Evolutionary conservation across 2,113 vertebrate species (phyloP).

Genomic region (Epinephelus fuscoguttatus): DNA sequence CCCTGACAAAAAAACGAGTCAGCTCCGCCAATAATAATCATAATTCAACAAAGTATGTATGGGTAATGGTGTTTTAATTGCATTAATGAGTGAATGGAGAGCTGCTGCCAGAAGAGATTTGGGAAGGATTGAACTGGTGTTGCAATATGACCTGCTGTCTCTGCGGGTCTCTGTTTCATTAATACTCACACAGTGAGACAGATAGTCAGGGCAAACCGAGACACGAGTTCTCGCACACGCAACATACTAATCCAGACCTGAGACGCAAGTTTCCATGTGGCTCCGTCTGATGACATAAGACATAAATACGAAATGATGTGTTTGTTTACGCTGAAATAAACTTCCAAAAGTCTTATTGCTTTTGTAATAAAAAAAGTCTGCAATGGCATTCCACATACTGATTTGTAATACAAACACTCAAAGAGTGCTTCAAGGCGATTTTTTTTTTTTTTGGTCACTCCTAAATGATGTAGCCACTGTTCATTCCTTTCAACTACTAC

Average conservation of each 20-base stretch:
- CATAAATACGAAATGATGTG: constrained; percentile 59
- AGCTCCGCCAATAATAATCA: constrained; percentile 54
- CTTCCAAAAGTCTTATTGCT: constrained; percentile 49
- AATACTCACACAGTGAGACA: constrained; percentile 37
- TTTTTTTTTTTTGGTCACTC: constrained; percentile 1
- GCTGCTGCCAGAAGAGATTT: constrained; percentile 52
- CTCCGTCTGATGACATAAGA: constrained; percentile 52
- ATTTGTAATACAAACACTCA: constrained; percentile 52
- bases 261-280: constrained; percentile 51
- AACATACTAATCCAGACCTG: constrained; percentile 35
- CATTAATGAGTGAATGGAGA: constrained; percentile 74
- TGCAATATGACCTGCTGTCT: constrained; percentile 49
- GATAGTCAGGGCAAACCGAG: constrained; percentile 20
- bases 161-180: constrained; percentile 41
- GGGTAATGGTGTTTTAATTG: constrained; percentile 78
- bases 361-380: constrained; percentile 59
- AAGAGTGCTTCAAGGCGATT: background rate
- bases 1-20: constrained; percentile 5
- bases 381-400: constrained; percentile 32
- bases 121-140: constrained; percentile 36
- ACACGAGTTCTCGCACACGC: constrained; percentile 33
- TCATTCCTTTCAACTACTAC: constrained; percentile 10
- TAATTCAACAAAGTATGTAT: constrained; percentile 65
- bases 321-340: constrained; percentile 60
- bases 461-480: background rate